Conservation (phyloP, 2,888 invertebrate species). For the Caenorhabditis afra region DNA sequence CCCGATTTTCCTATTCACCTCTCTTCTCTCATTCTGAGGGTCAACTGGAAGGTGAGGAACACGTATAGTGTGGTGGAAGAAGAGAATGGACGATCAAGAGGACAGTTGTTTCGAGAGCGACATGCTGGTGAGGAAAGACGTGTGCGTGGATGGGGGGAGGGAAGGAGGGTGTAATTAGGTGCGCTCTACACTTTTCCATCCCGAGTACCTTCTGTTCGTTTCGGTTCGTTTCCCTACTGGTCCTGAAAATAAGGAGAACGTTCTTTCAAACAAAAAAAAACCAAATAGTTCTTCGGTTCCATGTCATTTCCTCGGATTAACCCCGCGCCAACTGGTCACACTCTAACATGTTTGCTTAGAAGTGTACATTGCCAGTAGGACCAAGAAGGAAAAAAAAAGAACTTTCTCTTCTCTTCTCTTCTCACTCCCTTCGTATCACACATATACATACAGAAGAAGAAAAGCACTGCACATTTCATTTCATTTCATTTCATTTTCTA, state of each 20-base stretch:
- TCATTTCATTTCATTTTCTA: too few species aligned
- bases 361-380: not conserved
- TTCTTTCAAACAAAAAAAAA: too few species aligned
- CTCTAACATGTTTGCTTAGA: not conserved
- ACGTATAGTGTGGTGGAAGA: not conserved
- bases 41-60: constrained; percentile 1
- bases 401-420: constrained; percentile 1
- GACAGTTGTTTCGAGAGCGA: constrained; percentile 30
- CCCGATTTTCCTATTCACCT: not conserved
- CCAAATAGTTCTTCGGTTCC: too few species aligned
- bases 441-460: too few species aligned
- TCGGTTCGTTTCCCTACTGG: too few species aligned
- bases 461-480: too few species aligned
- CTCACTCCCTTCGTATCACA: not conserved
- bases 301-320: constrained; percentile 7
- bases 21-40: not conserved
- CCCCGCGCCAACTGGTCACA: constrained; percentile 3
- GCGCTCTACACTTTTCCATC: not conserved
- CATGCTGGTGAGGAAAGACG: constrained; percentile 7
- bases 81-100: not conserved
- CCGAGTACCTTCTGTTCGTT: not conserved
- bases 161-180: constrained; percentile 45
- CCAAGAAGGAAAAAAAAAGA: not conserved
- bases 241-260: too few species aligned
- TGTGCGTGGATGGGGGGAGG: not conserved